phyloP scores from a whole-genome alignment of 2,113 vertebrate genomes.

The Sphyrna mokarran region DNA sequence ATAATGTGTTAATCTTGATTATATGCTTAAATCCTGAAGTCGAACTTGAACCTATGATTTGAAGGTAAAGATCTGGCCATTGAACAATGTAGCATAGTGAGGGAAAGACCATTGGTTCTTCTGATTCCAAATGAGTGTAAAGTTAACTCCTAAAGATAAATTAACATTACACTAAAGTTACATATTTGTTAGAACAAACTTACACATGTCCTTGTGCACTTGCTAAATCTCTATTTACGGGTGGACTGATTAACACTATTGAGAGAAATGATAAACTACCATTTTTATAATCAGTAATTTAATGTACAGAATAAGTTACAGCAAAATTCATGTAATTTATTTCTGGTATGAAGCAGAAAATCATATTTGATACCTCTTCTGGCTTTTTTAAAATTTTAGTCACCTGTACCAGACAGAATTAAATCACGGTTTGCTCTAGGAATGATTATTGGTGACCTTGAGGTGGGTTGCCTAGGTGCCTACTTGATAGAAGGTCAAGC shows the following conservation, averaged over 20 bases:
- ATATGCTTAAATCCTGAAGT: not conserved
- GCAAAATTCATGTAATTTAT: not conserved
- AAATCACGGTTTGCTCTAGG: not conserved
- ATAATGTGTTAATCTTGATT: not conserved
- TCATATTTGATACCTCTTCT: no score
- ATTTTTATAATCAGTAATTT: not conserved
- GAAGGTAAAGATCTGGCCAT: not conserved
- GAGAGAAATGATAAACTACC: not conserved
- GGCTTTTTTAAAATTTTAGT: not conserved
- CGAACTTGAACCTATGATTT: not conserved
- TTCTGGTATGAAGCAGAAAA: no score
- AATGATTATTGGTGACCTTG: not conserved
- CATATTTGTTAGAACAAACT: not conserved
- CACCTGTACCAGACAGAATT: not conserved
- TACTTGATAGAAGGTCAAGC: not conserved
- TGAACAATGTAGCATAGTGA: not conserved
- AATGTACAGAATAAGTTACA: not conserved
- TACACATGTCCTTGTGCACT: not conserved
- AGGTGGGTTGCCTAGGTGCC: not conserved
- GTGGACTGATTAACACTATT: not conserved
- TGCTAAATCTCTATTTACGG: not conserved
- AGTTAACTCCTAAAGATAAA: not conserved
- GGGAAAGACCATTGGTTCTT: not conserved
- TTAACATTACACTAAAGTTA: not conserved
- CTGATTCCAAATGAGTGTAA: not conserved